Evolutionary conservation across 2,888 invertebrate species (phyloP).

Genomic region (Drosophila parthenogenetica): DNA sequence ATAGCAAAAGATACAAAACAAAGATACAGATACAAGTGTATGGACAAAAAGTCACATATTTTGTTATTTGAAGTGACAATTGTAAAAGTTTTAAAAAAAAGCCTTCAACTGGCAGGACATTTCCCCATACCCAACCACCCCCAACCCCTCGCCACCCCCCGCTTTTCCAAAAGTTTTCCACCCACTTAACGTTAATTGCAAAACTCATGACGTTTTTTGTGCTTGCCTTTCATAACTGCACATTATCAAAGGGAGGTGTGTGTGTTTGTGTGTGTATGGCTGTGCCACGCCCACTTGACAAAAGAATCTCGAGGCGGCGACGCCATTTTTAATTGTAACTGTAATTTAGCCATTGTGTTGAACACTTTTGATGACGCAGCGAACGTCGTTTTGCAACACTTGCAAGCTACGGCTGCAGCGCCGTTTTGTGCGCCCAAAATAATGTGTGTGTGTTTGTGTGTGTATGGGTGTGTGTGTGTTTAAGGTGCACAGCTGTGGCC

Average conservation of each 20-base stretch:
- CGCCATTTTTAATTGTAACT: constrained; percentile 80
- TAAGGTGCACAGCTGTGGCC: constrained; percentile 31
- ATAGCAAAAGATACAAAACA: neutral
- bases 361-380: constrained; percentile 63
- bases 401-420: constrained; percentile 5
- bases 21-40: neutral
- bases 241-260: neutral
- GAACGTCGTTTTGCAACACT: constrained; percentile 22
- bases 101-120: too few relatives aligned
- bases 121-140: neutral
- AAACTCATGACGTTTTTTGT: constrained; percentile 39
- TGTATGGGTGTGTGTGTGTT: constrained; percentile 1
- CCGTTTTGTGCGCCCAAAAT: constrained; percentile 19
- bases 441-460: neutral
- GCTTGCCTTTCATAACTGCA: constrained; percentile 22
- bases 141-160: neutral
- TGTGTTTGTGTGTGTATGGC: neutral
- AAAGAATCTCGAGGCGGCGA: constrained; percentile 48
- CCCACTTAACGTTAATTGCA: constrained; percentile 67
- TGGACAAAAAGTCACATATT: neutral
- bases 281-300: constrained; percentile 31
- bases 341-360: constrained; percentile 78
- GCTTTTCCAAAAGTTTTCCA: constrained; percentile 11
- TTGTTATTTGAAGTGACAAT: neutral
- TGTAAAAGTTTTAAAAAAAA: neutral